Conservation (phyloP, 1,140 invertebrate species). For the Lasaia peninsularis region DNA sequence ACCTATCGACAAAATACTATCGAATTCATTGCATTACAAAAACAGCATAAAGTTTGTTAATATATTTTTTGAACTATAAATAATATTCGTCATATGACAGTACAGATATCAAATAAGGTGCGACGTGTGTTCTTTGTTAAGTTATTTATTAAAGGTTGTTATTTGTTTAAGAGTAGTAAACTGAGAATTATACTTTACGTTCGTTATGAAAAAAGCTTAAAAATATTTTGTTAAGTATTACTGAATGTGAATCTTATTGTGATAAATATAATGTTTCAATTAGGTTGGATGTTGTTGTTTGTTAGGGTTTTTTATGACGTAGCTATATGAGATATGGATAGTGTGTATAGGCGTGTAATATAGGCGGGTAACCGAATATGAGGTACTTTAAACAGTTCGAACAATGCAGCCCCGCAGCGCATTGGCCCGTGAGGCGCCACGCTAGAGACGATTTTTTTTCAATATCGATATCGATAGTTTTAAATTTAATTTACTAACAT, state of each 20-base stretch:
- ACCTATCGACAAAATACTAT: background rate
- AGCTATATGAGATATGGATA: slow-evolving; percentile 47
- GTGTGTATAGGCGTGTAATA: slow-evolving; percentile 60
- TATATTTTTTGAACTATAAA: slow-evolving; percentile 4
- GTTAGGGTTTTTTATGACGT: slow-evolving; percentile 36
- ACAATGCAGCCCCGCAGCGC: slow-evolving; percentile 65
- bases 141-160: slow-evolving; percentile 63
- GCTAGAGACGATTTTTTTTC: slow-evolving; percentile 35
- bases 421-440: slow-evolving; percentile 55
- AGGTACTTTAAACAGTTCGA: slow-evolving; percentile 61
- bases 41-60: slow-evolving; percentile 24
- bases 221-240: background rate
- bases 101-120: slow-evolving; percentile 62
- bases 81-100: slow-evolving; percentile 41
- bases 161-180: slow-evolving; percentile 65
- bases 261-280: slow-evolving; percentile 20
- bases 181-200: slow-evolving; percentile 56
- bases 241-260: slow-evolving; percentile 23
- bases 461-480: slow-evolving; percentile 24
- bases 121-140: slow-evolving; percentile 61
- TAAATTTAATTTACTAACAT: background rate
- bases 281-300: slow-evolving; percentile 16
- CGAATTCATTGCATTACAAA: background rate
- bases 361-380: slow-evolving; percentile 70
- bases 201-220: background rate